Evolutionary conservation across 2,888 invertebrate genomes (phyloP), one percentile per base, ranked within the genome.

Genomic region (Octodonta nipae): DNA sequence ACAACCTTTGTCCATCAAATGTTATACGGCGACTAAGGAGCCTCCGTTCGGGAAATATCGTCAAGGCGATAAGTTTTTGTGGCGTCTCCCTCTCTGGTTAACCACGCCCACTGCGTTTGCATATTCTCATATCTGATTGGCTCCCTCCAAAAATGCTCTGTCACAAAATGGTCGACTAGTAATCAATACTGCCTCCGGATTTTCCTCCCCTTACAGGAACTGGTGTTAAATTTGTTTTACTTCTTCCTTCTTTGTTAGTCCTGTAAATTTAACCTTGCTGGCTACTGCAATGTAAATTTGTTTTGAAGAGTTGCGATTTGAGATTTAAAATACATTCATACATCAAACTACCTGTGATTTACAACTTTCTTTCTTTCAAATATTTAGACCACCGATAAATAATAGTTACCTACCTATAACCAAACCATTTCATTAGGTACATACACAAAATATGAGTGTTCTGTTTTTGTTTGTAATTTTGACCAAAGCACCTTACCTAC

Each of bases 111-210:
- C 36, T 35, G 47, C 40, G 49, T 41, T 43, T 46, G 46, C 45
- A 45, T 46, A 40, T 32, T 42, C 37, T 41, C 36, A 11, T 8
- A 28, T 32, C 37, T 50, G 37, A 58, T 58, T 56, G 56, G 59
- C 44, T 37, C 45, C 42, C 38, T 37, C 39, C 37, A 44, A 45
- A 41, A 51, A 45, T 49, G 47, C 51, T 47, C 45, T 44, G 44
- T 44, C 55, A 60, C 60, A 60, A 60, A 60, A 60, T 60, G 60
- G 60, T 58, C 55, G 59, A 51, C 55, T 46, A 52, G 52, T 56
- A 55, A 60, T 60, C 59, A 56, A 60, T 60, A 50, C 43, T 38
- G 32, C 38, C 37, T 37, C 31, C 36, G 16, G 36, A 36, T 36
- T 40, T 40, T 43, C 35, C 44, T 41, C 33, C 15, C 28, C 7